Conservation (phyloP, 2,113 vertebrate genomes). For the Bombycilla garrulus region DNA sequence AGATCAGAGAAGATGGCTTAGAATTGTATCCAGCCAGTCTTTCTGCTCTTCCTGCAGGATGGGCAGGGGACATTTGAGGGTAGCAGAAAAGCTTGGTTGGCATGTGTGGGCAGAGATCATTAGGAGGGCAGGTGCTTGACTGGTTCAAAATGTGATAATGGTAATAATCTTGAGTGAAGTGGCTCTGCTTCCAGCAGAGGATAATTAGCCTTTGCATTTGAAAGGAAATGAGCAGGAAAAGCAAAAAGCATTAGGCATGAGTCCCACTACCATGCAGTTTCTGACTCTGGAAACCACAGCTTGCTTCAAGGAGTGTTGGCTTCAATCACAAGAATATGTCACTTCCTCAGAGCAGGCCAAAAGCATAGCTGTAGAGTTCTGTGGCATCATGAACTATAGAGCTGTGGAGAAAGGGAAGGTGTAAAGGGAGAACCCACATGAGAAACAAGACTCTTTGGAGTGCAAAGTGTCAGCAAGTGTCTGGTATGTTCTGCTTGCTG, state of each 20-base stretch:
- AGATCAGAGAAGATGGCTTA: not conserved
- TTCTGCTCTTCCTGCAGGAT: not conserved
- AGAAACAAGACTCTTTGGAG: not conserved
- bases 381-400: not conserved
- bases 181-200: not conserved
- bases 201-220: conserved; percentile 7
- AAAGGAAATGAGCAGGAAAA: conserved; percentile 11
- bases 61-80: not conserved
- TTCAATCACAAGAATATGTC: not conserved
- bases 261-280: not conserved
- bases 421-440: not conserved
- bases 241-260: not conserved
- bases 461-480: not conserved
- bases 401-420: not conserved
- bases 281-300: not conserved
- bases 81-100: not conserved
- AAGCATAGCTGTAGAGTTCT: not conserved
- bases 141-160: not conserved
- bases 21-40: not conserved
- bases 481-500: not conserved
- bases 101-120: not conserved
- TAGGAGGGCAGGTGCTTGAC: not conserved
- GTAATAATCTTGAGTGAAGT: not conserved
- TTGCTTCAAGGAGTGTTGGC: not conserved
- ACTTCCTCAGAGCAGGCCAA: not conserved